These are phyloP conservation scores for Oncorhynchus clarkii DNA, from an alignment of 2,113 vertebrate species.

Conservation along the genomic window DNA sequence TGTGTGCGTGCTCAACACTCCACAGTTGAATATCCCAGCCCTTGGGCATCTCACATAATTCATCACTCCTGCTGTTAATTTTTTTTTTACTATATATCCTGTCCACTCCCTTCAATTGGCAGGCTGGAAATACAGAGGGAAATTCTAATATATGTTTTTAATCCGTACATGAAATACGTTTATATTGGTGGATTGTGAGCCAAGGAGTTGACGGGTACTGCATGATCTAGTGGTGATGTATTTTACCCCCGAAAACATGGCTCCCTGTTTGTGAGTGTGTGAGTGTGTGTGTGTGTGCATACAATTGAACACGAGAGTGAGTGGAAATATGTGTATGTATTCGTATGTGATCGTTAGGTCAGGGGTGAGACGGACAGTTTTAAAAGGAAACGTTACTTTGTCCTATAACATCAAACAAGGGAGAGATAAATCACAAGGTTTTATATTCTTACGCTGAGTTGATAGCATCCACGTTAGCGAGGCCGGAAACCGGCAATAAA, in stretches of 20 bases:
- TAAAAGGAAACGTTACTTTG: not conserved
- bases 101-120: not conserved
- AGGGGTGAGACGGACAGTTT: not conserved
- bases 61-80: not conserved
- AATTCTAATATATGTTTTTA: too few relatives aligned
- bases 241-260: not conserved
- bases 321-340: too few relatives aligned
- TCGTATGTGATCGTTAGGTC: not conserved
- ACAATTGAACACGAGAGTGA: too few relatives aligned
- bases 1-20: not conserved
- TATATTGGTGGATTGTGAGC: not conserved
- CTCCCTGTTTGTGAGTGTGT: not conserved
- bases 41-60: not conserved
- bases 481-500: constrained; percentile 67
- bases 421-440: not conserved
- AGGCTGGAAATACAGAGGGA: not conserved
- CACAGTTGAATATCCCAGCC: not conserved
- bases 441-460: constrained; percentile 62
- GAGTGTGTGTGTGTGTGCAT: not conserved
- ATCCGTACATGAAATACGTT: not conserved
- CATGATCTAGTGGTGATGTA: not conserved
- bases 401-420: constrained; percentile 18
- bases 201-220: not conserved
- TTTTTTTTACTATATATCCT: not conserved
- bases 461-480: constrained; percentile 68